Base-by-base conservation (phyloP, 2,888 invertebrate species). In the Ptilodon capucinus region DNA sequence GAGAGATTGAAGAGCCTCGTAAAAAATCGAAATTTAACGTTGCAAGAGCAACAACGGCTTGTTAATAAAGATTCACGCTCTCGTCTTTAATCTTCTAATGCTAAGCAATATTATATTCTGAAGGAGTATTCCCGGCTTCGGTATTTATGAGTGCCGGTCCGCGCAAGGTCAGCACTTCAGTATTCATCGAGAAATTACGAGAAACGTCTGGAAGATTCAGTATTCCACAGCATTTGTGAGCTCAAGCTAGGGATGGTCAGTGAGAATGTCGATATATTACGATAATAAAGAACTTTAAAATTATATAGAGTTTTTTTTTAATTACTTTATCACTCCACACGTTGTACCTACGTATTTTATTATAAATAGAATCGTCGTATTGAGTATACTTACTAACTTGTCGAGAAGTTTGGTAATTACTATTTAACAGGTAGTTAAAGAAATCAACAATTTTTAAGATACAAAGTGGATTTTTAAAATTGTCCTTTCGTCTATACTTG, bases 51-150 rank as follows among this genome's bases (percentile, higher is more conserved):
- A 25, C 8, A 11, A 28, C 11, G n/a, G 4, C 11, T 28, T 28
- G 28, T n/a, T n/a, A 4, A 25, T 25, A 28, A 28, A 28, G 28
- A 28, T 11, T n/a, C 5, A 4, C n/a, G 4, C n/a, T 41, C 43
- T 49, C n/a, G 40, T 34, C 19, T 57, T 28, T 28, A 28, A n/a
- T 28, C 28, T n/a, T 11, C 28, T 1, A 28, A 28, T n/a, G 2
- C 28, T 1, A 28, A 28, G 28, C 28, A 60, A 60, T 61, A 55
- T 61, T 61, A 57, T 48, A 61, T 61, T 48, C 32, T 54, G 47
- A 40, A 48, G 61, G 58, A 57, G 50, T 61, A 55, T 56, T 62
- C 48, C 38, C 36, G 25, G 18, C 41, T 25, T 23, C 48, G 40
- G 38, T 54, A 62, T 59, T 59, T 56, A 50, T 18, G 52, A 48